Percentiles rank a stretch among this genome's conserved stretches.
phyloP scores from a whole-genome alignment of 2,113 vertebrate genomes.

The Psammodynastes pulverulentus region DNA sequence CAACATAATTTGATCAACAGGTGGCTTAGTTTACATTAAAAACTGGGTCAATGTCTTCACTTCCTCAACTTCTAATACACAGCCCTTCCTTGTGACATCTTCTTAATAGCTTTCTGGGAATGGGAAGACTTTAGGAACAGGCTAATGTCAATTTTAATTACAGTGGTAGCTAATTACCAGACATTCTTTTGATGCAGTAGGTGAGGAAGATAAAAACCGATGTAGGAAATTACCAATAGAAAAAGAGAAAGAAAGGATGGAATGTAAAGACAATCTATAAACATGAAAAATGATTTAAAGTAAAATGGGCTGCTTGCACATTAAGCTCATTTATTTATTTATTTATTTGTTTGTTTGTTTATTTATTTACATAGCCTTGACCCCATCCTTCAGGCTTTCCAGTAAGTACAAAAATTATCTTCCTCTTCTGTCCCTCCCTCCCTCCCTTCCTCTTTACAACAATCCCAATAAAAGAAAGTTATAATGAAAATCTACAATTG shows the following conservation, averaged over 20 bases:
- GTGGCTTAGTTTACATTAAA: background rate
- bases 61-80: background rate
- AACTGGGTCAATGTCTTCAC: background rate
- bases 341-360: too few relatives aligned
- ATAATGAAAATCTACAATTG: background rate
- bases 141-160: background rate
- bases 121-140: background rate
- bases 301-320: background rate
- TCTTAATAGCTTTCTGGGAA: background rate
- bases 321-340: background rate
- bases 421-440: background rate
- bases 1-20: background rate
- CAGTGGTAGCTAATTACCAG: background rate
- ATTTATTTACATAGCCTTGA: background rate
- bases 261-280: background rate
- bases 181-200: background rate
- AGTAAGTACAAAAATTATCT: background rate
- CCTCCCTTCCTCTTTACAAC: background rate
- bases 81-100: background rate
- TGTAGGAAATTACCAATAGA: background rate
- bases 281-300: background rate
- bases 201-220: background rate
- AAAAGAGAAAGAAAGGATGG: background rate
- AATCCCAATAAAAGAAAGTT: background rate
- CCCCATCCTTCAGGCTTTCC: background rate